Percentiles rank a stretch among this genome's conserved stretches.
Conservation (phyloP, 2,888 invertebrate species). For the Cotesia congregata region DNA sequence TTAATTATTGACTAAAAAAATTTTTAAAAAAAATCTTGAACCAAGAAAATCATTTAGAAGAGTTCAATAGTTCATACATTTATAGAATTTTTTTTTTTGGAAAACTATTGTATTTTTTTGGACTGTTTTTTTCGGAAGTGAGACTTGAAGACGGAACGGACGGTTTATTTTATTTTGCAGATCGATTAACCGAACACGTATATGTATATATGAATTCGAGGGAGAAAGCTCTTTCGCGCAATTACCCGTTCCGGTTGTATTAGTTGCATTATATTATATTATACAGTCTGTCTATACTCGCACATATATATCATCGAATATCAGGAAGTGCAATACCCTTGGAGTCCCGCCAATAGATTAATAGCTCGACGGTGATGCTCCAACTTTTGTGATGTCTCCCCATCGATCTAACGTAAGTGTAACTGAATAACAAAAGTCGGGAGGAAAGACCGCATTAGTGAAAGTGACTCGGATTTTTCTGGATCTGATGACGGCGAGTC, state of each 20-base stretch:
- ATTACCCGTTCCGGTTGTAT: constrained; percentile 52
- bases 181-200: neutral
- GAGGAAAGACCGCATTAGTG: constrained; percentile 62
- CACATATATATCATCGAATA: constrained; percentile 60
- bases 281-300: constrained; percentile 47
- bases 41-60: too few species aligned
- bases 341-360: constrained; percentile 68
- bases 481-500: constrained; percentile 46
- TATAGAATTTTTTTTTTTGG: too few species aligned
- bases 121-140: neutral
- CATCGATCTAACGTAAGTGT: constrained; percentile 38
- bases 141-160: neutral
- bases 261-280: constrained; percentile 24
- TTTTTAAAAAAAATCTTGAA: too few species aligned
- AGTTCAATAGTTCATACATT: too few species aligned
- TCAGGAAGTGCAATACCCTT: constrained; percentile 64
- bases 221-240: constrained; percentile 55
- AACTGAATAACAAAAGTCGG: constrained; percentile 33
- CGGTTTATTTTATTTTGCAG: neutral
- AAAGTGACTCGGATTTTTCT: constrained; percentile 65
- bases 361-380: constrained; percentile 67
- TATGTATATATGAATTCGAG: neutral
- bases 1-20: too few species aligned
- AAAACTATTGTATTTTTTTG: too few species aligned
- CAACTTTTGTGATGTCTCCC: constrained; percentile 57